Evolutionary conservation across 2,888 invertebrate genomes (phyloP).

Genomic region (Drosophila eohydei): DNA sequence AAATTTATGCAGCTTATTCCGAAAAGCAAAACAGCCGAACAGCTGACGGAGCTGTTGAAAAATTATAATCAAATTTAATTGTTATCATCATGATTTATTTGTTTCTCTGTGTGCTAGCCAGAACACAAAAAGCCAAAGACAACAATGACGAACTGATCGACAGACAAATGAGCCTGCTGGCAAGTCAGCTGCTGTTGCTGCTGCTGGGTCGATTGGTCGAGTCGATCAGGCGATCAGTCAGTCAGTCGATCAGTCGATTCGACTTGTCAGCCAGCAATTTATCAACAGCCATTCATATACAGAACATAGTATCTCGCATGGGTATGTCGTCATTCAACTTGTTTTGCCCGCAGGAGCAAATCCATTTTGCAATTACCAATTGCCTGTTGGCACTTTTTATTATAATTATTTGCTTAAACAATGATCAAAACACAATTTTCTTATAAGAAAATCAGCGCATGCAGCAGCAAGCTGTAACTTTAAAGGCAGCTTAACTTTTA

Average conservation of each 20-base stretch:
- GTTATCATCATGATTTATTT: conserved; percentile 81
- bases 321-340: conserved; percentile 67
- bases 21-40: conserved; percentile 27
- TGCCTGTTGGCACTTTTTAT: conserved; percentile 55
- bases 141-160: conserved; percentile 59
- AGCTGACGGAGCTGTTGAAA: conserved; percentile 51
- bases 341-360: conserved; percentile 75
- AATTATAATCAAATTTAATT: conserved; percentile 80
- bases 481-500: conserved; percentile 39
- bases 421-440: conserved; percentile 41
- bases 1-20: conserved; percentile 63
- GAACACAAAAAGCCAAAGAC: conserved; percentile 42
- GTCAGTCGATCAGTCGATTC: conserved; percentile 12
- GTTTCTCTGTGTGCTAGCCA: conserved; percentile 32
- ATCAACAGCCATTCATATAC: conserved; percentile 34
- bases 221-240: conserved; percentile 23
- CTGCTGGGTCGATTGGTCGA: conserved; percentile 20
- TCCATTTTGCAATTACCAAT: conserved; percentile 70
- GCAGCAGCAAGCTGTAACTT: conserved; percentile 36
- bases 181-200: conserved; percentile 33
- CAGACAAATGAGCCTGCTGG: conserved; percentile 59
- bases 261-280: conserved; percentile 49
- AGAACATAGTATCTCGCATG: conserved; percentile 24
- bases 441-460: conserved; percentile 36
- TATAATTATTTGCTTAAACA: conserved; percentile 60